These are phyloP conservation scores for Ganaspis brasiliensis DNA, from an alignment of 2,888 invertebrate species.

Conservation along the genomic window DNA sequence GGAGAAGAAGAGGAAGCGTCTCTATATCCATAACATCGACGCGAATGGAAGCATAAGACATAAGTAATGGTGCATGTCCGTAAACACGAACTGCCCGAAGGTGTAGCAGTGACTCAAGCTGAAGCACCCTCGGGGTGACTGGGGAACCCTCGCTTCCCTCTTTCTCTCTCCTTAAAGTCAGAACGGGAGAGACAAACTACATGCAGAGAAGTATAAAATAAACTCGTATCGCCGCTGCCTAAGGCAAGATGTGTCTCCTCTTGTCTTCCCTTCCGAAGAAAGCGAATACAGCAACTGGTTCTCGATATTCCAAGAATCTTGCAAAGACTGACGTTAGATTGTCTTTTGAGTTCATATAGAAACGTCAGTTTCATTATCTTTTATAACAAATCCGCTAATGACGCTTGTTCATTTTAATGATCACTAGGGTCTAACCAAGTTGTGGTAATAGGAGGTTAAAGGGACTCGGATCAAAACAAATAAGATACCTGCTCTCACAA, in stretches of 20 bases:
- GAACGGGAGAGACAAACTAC: constrained; percentile 36
- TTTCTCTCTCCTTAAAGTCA: constrained; percentile 20
- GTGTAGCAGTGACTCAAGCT: constrained; percentile 65
- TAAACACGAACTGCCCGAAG: constrained; percentile 47
- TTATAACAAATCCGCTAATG: no score
- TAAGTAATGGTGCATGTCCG: constrained; percentile 50
- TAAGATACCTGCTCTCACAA: no score
- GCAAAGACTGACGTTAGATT: constrained; percentile 45
- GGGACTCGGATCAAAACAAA: no score
- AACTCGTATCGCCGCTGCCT: constrained; percentile 50
- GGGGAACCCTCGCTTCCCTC: constrained; percentile 66
- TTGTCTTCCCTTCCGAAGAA: constrained; percentile 62
- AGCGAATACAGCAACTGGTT: constrained; percentile 68
- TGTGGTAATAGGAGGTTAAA: no score
- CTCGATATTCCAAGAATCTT: constrained; percentile 63
- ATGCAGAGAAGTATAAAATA: constrained; percentile 41
- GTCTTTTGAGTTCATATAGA: constrained; percentile 1
- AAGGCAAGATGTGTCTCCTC: constrained; percentile 58
- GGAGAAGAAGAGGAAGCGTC: constrained; percentile 35
- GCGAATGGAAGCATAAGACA: constrained; percentile 41
- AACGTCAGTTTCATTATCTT: constrained; percentile 7
- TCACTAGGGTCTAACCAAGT: no score
- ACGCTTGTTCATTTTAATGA: no score
- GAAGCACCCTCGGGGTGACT: constrained; percentile 68
- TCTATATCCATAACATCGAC: constrained; percentile 3